Evolutionary conservation across 2,113 vertebrate species (phyloP), one percentile per base, ranked within the genome.

Genomic region (Spea multiplicata): DNA sequence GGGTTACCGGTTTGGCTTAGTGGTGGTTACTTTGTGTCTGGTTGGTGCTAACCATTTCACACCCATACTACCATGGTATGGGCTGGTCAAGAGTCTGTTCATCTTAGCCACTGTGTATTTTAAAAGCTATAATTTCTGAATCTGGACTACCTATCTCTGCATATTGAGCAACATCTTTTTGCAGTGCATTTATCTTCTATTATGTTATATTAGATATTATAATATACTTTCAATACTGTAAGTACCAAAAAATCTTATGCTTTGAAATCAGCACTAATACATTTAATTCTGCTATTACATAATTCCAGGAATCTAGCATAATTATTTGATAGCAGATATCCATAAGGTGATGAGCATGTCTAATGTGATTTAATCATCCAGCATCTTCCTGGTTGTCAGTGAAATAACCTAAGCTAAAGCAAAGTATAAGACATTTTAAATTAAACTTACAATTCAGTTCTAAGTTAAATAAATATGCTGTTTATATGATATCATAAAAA

Each of bases 351-450:
- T 55, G 57, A 72, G 57, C 70, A 44, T 72, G 70, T 55, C 52
- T 49, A 55, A 72, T 72, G 70, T 55, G 50, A 72, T 72, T 72
- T 55, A 72, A 72, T 72, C 70, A 72, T 45, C 17, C 68, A 52
- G 17, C 44, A 55, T 55, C 48, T 57, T 45, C 17, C 9, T 45
- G 52, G 12, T 30, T 72, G 50, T 72, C 52, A 55, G 13, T 72
- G 52, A 72, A 72, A 44, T 5, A 72, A 72, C 53, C 70, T 72
- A 72, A 72, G 30, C 53, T 55, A 57, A 55, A 52, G 44, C 12
- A 72, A 71, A 55, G 50, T 72, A 55, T 12, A 57, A 72, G 52
- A 16, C 44, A 14, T 57, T 55, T 52, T 44, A n/a, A 72, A 72
- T 71, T 53, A 13, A 17, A 52, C 69, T 55, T 71, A 16, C 44